Percentiles rank a stretch among this genome's conserved stretches.
phyloP scores from a whole-genome alignment of 2,113 vertebrate genomes.

The Numida meleagris region DNA sequence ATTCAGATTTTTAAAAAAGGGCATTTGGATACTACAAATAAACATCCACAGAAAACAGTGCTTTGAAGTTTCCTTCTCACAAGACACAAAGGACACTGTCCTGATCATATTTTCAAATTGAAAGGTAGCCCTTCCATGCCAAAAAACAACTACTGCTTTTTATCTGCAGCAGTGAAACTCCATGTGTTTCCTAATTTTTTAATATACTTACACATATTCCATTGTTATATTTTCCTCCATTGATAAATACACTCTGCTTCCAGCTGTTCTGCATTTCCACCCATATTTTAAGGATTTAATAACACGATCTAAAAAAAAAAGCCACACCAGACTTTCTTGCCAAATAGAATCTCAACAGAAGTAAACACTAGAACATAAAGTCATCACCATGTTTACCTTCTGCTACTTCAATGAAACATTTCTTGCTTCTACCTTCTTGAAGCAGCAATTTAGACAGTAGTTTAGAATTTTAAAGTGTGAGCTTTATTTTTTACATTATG shows the following conservation, averaged over 20 bases:
- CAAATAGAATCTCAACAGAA: conserved; percentile 19
- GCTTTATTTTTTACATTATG: background rate
- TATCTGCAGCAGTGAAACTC: background rate
- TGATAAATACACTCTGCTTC: background rate
- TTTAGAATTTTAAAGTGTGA: background rate
- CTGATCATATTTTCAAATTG: background rate
- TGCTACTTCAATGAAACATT: background rate
- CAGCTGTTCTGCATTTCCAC: conserved; percentile 20
- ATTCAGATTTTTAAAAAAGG: background rate
- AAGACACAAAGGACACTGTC: background rate
- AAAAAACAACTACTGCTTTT: background rate
- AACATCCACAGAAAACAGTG: background rate
- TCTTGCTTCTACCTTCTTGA: background rate
- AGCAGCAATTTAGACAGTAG: background rate
- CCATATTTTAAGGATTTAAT: background rate
- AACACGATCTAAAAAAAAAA: background rate
- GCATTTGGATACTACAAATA: background rate
- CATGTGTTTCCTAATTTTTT: fast-evolving
- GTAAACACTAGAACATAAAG: conserved; percentile 20
- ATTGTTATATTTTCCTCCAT: background rate
- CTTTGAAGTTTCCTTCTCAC: background rate
- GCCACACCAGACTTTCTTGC: background rate
- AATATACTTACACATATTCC: background rate
- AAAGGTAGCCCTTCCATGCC: background rate
- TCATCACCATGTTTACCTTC: background rate